Conservation (phyloP, 1,140 invertebrate genomes). For the Heliconius hewitsoni region DNA sequence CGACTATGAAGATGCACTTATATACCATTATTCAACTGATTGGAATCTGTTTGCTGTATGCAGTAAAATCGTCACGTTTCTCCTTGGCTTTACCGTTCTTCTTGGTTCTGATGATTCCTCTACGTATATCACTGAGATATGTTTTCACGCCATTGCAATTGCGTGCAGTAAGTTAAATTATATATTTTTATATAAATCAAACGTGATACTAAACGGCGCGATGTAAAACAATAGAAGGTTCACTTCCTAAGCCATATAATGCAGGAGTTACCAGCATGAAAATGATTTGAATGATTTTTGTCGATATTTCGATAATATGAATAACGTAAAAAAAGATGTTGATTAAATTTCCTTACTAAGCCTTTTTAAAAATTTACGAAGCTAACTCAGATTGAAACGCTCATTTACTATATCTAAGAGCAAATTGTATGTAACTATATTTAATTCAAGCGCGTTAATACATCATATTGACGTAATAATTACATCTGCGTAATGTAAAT, state of each 20-base stretch:
- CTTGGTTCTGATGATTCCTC: conserved; percentile 93
- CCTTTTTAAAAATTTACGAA: no score
- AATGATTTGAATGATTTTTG: no score
- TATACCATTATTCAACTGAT: conserved; percentile 93
- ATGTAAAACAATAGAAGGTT: no score
- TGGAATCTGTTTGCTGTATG: conserved; percentile 90
- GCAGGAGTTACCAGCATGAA: no score
- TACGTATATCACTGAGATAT: conserved; percentile 87
- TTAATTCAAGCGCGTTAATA: not conserved
- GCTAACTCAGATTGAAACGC: not conserved
- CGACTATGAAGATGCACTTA: conserved; percentile 95
- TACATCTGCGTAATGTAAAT: conserved; percentile 8
- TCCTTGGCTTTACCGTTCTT: conserved; percentile 96
- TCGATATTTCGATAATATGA: no score
- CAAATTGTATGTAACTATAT: not conserved
- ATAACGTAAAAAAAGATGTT: no score
- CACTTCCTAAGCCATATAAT: no score
- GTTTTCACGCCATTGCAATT: conserved; percentile 92
- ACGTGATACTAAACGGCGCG: not conserved
- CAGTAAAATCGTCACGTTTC: conserved; percentile 92
- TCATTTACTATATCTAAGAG: not conserved
- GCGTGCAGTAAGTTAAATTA: conserved; percentile 85
- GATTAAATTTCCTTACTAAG: no score
- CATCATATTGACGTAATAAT: not conserved
- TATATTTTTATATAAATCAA: not conserved